Evolutionary conservation across 2,888 invertebrate species (phyloP).

Genomic region (Lasiommata megera): DNA sequence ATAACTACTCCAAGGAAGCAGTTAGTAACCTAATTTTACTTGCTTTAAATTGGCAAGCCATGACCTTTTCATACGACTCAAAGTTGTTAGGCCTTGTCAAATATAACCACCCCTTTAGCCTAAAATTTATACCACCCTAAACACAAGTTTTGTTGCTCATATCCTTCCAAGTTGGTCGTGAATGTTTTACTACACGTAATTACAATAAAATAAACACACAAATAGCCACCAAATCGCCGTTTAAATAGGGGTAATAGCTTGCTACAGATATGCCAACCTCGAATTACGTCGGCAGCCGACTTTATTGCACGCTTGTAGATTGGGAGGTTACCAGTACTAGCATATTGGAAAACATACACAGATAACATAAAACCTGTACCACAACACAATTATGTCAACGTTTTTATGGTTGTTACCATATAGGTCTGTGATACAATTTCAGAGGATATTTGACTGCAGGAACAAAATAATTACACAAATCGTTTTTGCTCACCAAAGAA

Average conservation of each 20-base stretch:
- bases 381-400: no score
- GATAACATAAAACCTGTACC: no score
- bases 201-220: constrained; percentile 28
- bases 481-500: no score
- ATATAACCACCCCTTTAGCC: constrained; percentile 8
- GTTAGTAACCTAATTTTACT: background rate
- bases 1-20: background rate
- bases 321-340: no score
- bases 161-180: constrained; percentile 10
- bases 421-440: no score
- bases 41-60: background rate
- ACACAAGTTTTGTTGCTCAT: constrained; percentile 17
- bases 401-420: no score
- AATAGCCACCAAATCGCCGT: constrained; percentile 20
- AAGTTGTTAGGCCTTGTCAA: background rate
- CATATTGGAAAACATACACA: no score
- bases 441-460: no score
- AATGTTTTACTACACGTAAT: constrained; percentile 20
- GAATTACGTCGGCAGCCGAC: background rate
- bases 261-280: background rate
- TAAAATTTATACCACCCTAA: constrained; percentile 10
- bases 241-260: constrained; percentile 11
- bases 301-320: background rate
- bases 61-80: constrained; percentile 5
- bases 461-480: no score